Evolutionary conservation across 2,888 invertebrate species (phyloP).

Genomic region (Allophyes oxyacanthae): DNA sequence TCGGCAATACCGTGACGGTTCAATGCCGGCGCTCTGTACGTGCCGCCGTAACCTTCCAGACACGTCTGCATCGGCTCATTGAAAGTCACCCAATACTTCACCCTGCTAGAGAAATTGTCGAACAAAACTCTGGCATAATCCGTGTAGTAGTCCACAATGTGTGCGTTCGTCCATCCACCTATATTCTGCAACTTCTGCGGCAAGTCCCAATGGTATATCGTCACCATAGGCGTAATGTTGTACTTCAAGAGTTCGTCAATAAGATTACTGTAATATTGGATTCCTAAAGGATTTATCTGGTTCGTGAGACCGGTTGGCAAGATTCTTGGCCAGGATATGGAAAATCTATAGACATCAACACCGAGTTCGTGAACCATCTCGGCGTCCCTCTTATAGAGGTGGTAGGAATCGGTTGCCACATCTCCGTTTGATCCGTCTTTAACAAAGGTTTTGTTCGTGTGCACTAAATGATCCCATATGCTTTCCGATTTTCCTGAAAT

Average conservation of each 20-base stretch:
- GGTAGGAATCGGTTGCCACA: conserved; percentile 92
- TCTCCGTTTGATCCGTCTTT: conserved; percentile 90
- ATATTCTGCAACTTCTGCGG: conserved; percentile 91
- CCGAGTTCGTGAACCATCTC: conserved; percentile 90
- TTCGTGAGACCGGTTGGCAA: conserved; percentile 92
- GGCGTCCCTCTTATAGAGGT: conserved; percentile 90
- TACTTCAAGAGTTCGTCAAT: conserved; percentile 92
- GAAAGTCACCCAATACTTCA: conserved; percentile 93
- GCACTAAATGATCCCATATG: conserved; percentile 90
- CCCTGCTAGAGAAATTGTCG: conserved; percentile 90
- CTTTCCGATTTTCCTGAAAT: conserved; percentile 90
- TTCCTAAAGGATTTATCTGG: conserved; percentile 91
- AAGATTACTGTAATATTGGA: conserved; percentile 93
- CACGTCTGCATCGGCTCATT: conserved; percentile 92
- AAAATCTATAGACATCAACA: conserved; percentile 92
- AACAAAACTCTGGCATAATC: conserved; percentile 91
- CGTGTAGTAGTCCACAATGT: conserved; percentile 90
- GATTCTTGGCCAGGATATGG: conserved; percentile 93
- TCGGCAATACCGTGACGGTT: conserved; percentile 90
- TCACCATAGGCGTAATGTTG: conserved; percentile 92
- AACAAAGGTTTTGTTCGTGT: conserved; percentile 86
- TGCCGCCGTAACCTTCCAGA: conserved; percentile 88
- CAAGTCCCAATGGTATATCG: conserved; percentile 93
- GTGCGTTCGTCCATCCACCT: conserved; percentile 92
- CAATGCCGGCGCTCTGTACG: conserved; percentile 89